phyloP scores from a whole-genome alignment of 1,140 invertebrate genomes.

The Papilio helenus region DNA sequence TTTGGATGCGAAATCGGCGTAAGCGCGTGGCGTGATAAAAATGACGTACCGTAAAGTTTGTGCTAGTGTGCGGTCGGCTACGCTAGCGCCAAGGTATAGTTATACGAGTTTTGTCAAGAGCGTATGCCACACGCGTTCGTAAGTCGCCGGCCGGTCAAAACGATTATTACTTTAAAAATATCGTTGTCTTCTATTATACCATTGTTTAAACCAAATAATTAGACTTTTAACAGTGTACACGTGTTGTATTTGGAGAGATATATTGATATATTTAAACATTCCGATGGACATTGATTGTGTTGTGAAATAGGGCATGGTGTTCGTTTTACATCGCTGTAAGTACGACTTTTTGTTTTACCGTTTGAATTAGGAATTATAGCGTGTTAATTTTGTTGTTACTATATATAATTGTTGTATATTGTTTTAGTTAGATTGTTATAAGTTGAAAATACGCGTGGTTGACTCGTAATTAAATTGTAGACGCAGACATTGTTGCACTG shows the following conservation, averaged over 20 bases:
- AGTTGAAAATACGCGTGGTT: neutral
- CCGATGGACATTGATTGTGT: conserved; percentile 37
- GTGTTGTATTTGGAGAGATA: conserved; percentile 41
- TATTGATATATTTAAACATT: conserved; percentile 35
- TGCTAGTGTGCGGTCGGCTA: conserved; percentile 35
- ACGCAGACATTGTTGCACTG: neutral
- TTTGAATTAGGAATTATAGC: conserved; percentile 12
- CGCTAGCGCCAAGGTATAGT: conserved; percentile 20
- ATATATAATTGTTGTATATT: neutral
- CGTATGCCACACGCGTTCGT: conserved; percentile 28
- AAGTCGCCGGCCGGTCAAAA: conserved; percentile 16
- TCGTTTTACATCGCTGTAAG: conserved; percentile 47
- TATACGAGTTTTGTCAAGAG: conserved; percentile 44
- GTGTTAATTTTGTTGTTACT: neutral
- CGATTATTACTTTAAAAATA: neutral
- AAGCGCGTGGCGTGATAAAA: conserved; percentile 57
- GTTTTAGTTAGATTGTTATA: neutral
- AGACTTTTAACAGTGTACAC: neutral
- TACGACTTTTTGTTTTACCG: conserved; percentile 39
- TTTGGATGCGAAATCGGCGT: conserved; percentile 49
- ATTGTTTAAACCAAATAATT: neutral
- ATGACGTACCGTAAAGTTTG: conserved; percentile 50
- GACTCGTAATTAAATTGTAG: neutral
- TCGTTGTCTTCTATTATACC: neutral
- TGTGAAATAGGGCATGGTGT: conserved; percentile 54